Conservation (phyloP, 2,113 vertebrate genomes). For the Epinephelus fuscoguttatus region DNA sequence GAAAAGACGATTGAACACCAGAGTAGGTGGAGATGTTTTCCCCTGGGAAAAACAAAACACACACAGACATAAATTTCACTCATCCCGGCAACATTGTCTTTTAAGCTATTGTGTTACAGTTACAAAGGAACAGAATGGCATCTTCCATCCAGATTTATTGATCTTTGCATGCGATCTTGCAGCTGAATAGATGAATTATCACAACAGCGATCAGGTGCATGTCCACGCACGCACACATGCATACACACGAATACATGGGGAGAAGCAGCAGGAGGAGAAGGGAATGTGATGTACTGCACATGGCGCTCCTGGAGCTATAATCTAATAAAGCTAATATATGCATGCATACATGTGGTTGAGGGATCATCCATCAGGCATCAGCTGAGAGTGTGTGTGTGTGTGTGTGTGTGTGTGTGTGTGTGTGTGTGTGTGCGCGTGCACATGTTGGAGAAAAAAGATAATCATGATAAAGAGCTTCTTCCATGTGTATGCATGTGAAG, state of each 20-base stretch:
- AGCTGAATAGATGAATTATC: constrained; percentile 37
- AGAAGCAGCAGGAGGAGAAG: constrained; percentile 45
- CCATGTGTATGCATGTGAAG: constrained; percentile 28
- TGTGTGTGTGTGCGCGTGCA: background rate
- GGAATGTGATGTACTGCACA: constrained; percentile 58
- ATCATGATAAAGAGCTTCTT: constrained; percentile 63
- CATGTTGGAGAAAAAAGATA: constrained; percentile 43
- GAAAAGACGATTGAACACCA: constrained; percentile 91
- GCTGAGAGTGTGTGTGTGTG: constrained; percentile 22
- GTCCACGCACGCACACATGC: constrained; percentile 7
- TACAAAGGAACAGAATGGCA: constrained; percentile 15
- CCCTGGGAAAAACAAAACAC: constrained; percentile 78
- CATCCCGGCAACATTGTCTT: background rate
- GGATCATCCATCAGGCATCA: constrained; percentile 75
- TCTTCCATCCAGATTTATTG: constrained; percentile 29
- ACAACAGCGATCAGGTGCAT: constrained; percentile 28
- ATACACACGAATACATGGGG: constrained; percentile 9
- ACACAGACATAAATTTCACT: constrained; percentile 30
- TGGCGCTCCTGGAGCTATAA: constrained; percentile 53
- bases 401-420: background rate
- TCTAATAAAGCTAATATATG: constrained; percentile 76
- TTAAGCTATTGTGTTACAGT: background rate
- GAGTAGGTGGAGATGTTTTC: constrained; percentile 84
- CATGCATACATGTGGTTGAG: constrained; percentile 65
- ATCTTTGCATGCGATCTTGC: constrained; percentile 38